Conservation (phyloP, 2,888 invertebrate species). For the Dasysyrphus albostriatus region DNA sequence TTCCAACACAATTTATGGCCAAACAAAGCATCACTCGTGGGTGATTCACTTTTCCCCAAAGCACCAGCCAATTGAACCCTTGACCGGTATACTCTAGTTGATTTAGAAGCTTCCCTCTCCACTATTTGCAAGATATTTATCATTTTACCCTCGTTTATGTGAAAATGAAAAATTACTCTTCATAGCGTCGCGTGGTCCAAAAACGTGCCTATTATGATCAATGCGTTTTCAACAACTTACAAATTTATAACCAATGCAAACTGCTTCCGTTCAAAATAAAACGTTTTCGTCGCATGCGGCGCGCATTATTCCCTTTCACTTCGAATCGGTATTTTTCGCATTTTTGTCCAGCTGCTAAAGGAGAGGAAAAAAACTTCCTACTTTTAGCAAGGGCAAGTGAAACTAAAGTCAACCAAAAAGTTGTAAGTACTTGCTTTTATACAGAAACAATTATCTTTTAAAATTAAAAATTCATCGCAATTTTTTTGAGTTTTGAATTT, state of each 20-base stretch:
- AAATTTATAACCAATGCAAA: neutral
- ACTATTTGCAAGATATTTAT: constrained; percentile 40
- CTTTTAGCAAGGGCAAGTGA: neutral
- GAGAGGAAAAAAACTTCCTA: neutral
- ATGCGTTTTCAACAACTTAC: constrained; percentile 16
- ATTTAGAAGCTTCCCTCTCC: neutral
- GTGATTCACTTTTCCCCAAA: neutral
- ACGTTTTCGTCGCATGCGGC: neutral
- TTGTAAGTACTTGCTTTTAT: neutral
- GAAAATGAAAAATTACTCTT: neutral
- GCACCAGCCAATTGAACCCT: constrained; percentile 40
- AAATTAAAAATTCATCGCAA: too few species aligned
- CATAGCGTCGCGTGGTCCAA: neutral
- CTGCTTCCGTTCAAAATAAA: neutral
- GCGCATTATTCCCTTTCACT: neutral
- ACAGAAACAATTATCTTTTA: too few species aligned
- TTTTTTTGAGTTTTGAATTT: too few species aligned
- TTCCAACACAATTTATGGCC: neutral
- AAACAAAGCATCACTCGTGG: constrained; percentile 27
- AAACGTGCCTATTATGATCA: constrained; percentile 71
- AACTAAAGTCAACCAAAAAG: neutral
- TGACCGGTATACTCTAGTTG: constrained; percentile 52
- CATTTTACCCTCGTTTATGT: constrained; percentile 36
- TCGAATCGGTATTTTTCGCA: neutral
- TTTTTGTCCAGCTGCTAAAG: neutral